These are phyloP conservation scores for Drosophila meridiana DNA, from an alignment of 2,888 invertebrate genomes.

Conservation along the genomic window DNA sequence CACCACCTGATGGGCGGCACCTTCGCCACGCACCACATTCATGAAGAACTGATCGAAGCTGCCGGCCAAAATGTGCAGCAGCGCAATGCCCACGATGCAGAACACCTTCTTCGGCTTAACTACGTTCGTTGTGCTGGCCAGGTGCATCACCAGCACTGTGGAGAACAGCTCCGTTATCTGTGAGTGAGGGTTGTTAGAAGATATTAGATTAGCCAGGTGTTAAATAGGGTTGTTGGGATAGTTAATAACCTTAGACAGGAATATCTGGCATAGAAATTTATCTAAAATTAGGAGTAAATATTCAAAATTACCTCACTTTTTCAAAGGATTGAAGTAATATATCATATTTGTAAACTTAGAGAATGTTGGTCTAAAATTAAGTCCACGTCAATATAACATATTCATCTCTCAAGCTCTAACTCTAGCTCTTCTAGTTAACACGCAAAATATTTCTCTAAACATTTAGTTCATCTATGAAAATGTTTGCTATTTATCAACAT, in stretches of 20 bases:
- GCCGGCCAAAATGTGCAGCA: constrained; percentile 88
- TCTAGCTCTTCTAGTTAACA: neutral
- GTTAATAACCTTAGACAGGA: no score
- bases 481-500: neutral
- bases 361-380: no score
- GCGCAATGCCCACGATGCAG: constrained; percentile 87
- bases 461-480: neutral
- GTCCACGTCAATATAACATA: neutral
- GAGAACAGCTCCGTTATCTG: constrained; percentile 88
- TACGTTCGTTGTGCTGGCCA: constrained; percentile 86
- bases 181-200: neutral
- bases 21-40: constrained; percentile 88
- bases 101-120: constrained; percentile 87
- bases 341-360: no score
- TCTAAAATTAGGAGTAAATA: no score
- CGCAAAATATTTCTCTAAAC: neutral
- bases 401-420: neutral
- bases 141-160: constrained; percentile 87
- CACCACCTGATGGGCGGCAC: constrained; percentile 89
- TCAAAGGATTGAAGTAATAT: no score
- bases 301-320: no score
- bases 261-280: no score
- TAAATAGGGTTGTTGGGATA: no score
- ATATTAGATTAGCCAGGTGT: neutral
- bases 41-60: constrained; percentile 88